Conservation (phyloP, 2,888 invertebrate genomes). For the Rhogogaster chlorosoma region DNA sequence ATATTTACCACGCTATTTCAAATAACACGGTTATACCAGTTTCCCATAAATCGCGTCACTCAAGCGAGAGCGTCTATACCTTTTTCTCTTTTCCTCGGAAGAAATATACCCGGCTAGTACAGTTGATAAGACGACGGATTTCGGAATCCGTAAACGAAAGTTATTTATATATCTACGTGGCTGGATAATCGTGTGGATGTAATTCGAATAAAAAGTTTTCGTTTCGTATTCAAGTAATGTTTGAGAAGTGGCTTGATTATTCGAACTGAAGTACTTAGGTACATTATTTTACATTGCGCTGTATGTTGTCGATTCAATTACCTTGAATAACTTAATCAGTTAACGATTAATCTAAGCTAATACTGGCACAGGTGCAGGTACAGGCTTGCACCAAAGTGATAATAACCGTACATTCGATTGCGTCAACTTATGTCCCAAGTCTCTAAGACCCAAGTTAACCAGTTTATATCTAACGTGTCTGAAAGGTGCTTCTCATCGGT, state of each 20-base stretch:
- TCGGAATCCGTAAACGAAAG: background rate
- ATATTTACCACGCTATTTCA: conserved; percentile 14
- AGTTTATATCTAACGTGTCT: background rate
- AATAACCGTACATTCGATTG: conserved; percentile 16
- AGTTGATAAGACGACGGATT: background rate
- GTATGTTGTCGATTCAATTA: background rate
- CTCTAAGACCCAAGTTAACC: background rate
- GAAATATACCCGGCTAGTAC: background rate
- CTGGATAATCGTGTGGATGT: background rate
- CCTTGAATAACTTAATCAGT: background rate
- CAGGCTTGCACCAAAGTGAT: background rate
- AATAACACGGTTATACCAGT: background rate
- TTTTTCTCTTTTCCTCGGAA: background rate
- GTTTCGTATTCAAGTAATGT: background rate
- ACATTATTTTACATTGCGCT: background rate
- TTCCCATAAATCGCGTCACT: background rate
- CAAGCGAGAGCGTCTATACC: background rate
- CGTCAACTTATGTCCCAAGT: conserved; percentile 5
- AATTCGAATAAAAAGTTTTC: background rate
- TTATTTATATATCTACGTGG: background rate
- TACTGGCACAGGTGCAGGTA: background rate
- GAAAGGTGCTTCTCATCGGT: background rate
- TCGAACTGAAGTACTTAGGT: background rate
- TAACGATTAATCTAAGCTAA: background rate
- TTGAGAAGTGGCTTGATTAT: background rate